Conservation (phyloP, 2,797 vertebrate genomes). For the Brachyalestes nurse region DNA sequence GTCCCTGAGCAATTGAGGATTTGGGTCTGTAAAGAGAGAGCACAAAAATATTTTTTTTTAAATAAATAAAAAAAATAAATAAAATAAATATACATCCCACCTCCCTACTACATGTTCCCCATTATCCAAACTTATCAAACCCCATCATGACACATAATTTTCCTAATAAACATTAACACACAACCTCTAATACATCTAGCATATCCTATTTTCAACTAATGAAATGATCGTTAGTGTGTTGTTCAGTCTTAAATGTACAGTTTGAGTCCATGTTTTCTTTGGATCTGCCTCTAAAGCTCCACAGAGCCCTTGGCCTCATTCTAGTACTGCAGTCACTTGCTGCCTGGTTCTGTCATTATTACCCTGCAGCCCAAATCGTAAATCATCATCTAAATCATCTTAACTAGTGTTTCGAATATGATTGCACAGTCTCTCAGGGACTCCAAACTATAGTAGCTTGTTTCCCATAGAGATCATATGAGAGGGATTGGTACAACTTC, state of each 20-base stretch:
- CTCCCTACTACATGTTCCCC: background rate
- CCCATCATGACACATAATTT: background rate
- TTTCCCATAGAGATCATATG: background rate
- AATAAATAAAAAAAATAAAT: background rate
- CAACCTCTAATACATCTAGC: background rate
- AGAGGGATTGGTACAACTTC: background rate
- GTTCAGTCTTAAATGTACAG: background rate
- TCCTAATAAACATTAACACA: background rate
- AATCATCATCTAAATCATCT: background rate
- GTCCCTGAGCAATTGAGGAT: slow-evolving; percentile 55
- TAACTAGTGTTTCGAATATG: background rate
- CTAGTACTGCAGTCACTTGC: slow-evolving; percentile 57
- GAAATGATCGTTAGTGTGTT: background rate
- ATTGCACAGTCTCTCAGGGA: background rate
- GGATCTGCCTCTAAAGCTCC: slow-evolving; percentile 63
- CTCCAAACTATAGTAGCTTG: background rate
- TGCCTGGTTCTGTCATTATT: slow-evolving; percentile 37
- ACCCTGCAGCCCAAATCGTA: slow-evolving; percentile 1
- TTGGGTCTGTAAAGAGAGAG: slow-evolving; percentile 48
- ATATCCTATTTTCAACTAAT: background rate
- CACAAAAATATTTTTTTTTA: slow-evolving; percentile 32
- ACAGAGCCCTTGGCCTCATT: slow-evolving; percentile 76
- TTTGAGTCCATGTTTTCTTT: background rate
- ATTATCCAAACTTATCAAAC: background rate
- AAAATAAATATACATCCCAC: background rate